Evolutionary conservation across 2,888 invertebrate species (phyloP), one percentile per base, ranked within the genome.

Genomic region (Hetaerina titia): DNA sequence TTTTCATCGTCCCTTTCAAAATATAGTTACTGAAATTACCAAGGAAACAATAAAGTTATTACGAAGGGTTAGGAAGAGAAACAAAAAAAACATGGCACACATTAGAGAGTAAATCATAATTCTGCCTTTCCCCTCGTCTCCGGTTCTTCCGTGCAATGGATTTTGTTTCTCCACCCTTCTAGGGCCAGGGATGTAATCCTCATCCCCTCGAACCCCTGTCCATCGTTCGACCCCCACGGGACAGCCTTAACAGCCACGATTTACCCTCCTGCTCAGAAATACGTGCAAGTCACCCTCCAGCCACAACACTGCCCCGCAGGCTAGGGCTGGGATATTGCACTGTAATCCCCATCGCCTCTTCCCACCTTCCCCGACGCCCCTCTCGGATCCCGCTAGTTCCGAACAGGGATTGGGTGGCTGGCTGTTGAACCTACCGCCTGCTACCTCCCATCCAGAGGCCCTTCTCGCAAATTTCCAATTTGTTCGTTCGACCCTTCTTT

Each of bases 391-490:
- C 45, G 9, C 58, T 9, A 1, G 57, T 22, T 13, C 31, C 2
- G 25, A 31, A 31, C 4, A 31, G 81, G 81, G 31, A 81, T 22
- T 31, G 13, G 31, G 64, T 90, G n/a, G 11, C 69, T 56, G 60
- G 57, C 88, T 22, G 11, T 89, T 56, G 56, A 25, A 13, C 88
- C n/a, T 17, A 25, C 22, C 58, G 8, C 89, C 56, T 22, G 6
- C 56, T n/a, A 22, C 57, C 57, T 57, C 58, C 57, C 89, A 1
- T 74, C 56, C 92, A 57, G 9, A 45, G 45, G n/a, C 64, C 81
- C 69, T 56, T 92, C 56, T 22, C 56, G 22, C 57, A 92, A 90
- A 92, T 45, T 69, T 56, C 92, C 92, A 69, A 64, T 92, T 64
- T 92, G 63, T 64, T 92, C 45, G 81, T 56, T 69, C 92, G 69